Conservation (phyloP, 92 coral and sea anemone species). For the Pocillopora meandrina region DNA sequence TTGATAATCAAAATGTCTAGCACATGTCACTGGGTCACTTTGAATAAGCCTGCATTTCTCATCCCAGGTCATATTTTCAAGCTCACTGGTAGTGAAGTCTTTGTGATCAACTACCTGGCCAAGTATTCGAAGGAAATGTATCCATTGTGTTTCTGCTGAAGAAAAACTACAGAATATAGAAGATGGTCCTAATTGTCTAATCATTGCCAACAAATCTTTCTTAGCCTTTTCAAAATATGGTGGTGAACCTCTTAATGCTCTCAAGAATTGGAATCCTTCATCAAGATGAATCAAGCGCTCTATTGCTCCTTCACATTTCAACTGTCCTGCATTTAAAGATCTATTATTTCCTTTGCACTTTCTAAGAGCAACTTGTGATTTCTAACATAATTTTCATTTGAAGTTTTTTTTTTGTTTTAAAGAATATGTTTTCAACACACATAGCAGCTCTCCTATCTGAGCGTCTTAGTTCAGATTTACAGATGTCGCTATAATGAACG, state of each 20-base stretch:
- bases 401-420: conserved; percentile 46
- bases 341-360: conserved; percentile 37
- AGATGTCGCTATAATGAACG: no score
- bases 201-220: conserved; percentile 22
- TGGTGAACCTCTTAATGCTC: conserved; percentile 38
- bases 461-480: conserved; percentile 36
- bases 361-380: conserved; percentile 33
- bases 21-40: no score
- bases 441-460: conserved; percentile 4
- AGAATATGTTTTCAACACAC: conserved; percentile 27
- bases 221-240: conserved; percentile 22
- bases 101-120: conserved; percentile 43
- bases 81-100: conserved; percentile 12
- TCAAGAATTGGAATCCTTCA: background rate
- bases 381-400: conserved; percentile 36
- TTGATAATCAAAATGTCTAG: no score
- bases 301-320: conserved; percentile 22
- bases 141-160: conserved; percentile 5
- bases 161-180: conserved; percentile 6
- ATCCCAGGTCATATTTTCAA: conserved; percentile 26
- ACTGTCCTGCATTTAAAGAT: conserved; percentile 27
- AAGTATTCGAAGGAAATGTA: conserved; percentile 49
- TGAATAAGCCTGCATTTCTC: conserved; percentile 20
- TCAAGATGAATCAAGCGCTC: no score
- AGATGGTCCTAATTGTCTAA: conserved; percentile 32